Conservation (phyloP, 2,888 invertebrate species). For the Poecilobothrus nobilitatus region DNA sequence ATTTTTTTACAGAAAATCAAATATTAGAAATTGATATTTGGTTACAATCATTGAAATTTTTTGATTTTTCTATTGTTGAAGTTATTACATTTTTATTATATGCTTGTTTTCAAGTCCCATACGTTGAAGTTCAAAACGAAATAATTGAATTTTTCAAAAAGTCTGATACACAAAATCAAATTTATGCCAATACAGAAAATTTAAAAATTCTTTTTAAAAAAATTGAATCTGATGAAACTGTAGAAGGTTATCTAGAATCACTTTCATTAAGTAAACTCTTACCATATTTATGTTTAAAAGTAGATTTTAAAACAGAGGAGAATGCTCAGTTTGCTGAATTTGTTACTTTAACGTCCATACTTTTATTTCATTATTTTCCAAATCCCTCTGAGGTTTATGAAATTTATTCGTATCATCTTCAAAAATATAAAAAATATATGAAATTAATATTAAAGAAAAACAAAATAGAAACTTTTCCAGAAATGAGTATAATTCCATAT, state of each 20-base stretch:
- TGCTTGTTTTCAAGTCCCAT: constrained; percentile 21
- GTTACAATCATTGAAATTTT: constrained; percentile 45
- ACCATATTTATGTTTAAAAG: constrained; percentile 37
- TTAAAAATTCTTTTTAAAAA: constrained; percentile 39
- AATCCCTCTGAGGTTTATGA: constrained; percentile 29
- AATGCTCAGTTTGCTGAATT: constrained; percentile 38
- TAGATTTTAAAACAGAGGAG: constrained; percentile 25
- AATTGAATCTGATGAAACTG: constrained; percentile 38
- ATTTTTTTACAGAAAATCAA: constrained; percentile 52
- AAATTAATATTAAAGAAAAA: constrained; percentile 25
- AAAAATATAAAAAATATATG: constrained; percentile 29
- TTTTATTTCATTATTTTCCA: constrained; percentile 37
- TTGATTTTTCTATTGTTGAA: constrained; percentile 28
- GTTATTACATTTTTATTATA: constrained; percentile 31
- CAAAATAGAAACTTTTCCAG: constrained; percentile 12
- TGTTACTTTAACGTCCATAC: constrained; percentile 38
- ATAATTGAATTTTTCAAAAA: not conserved
- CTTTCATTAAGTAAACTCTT: constrained; percentile 39
- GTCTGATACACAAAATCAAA: constrained; percentile 24
- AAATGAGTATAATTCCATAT: constrained; percentile 25
- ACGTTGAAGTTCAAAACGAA: constrained; percentile 20
- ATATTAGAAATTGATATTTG: constrained; percentile 57
- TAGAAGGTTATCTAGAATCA: constrained; percentile 37
- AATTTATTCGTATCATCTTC: constrained; percentile 27
- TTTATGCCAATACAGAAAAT: constrained; percentile 25